Evolutionary conservation across 2,888 invertebrate genomes (phyloP), one percentile per base, ranked within the genome.

Genomic region (Drosophila parthenogenetica): DNA sequence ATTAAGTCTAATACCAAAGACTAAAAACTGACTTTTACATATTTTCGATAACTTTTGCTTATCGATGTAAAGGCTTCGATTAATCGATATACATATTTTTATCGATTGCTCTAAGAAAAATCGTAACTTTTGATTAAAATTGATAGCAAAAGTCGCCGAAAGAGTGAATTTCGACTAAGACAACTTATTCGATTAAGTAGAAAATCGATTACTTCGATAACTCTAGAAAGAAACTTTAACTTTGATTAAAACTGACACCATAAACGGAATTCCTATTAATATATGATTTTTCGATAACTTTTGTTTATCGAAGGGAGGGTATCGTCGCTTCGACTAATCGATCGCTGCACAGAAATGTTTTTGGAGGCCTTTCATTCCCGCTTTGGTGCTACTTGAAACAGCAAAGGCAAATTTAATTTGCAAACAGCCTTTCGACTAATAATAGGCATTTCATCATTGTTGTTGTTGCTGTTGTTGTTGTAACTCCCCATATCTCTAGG

Each of bases 401-500:
- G 63, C 22, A 53, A 63, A 74, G 70, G 48, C 37, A 74, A 74
- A 74, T 75, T 70, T 71, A 73, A 77, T 64, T 78, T 48, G 67
- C 72, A 61, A 74, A 78, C 69, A 68, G 50, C 59, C 70, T 61
- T 71, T 67, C 53, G 53, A 45, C 62, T 65, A 70, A 63, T 58
- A 63, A 65, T 55, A 65, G 70, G 48, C 59, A 43, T 29, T 13
- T 54, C 13, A 40, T 46, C 49, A 53, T 16, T 68, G 59, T 40
- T 74, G 17, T 79, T 75, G 72, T 53, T 81, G 76, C 14, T 68
- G 55, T 40, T 74, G 16, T 79, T 75, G 72, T 55, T 81, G 76
- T 75, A 68, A 73, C 67, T 73, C 62, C 48, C 45, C 70, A 59
- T 80, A 79, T 80, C 70, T 77, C 65, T 74, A 66, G 74, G 71